Conservation (phyloP, 2,797 vertebrate species). For the Xenentodon cancila region DNA sequence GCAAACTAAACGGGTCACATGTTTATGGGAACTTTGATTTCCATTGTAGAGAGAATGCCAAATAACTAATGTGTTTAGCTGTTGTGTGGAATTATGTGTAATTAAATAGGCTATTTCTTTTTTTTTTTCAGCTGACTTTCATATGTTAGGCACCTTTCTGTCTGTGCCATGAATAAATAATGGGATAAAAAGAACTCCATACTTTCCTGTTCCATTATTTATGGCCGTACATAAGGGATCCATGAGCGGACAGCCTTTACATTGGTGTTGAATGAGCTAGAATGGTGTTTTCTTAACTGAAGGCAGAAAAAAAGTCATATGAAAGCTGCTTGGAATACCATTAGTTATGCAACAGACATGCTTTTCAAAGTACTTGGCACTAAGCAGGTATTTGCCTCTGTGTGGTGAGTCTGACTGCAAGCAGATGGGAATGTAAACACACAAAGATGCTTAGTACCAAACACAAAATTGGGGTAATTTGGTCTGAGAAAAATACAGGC, state of each 20-base stretch:
- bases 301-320: constrained; percentile 23
- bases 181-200: not conserved
- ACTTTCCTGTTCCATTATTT: not conserved
- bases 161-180: constrained; percentile 15
- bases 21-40: too few species aligned
- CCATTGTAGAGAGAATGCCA: too few species aligned
- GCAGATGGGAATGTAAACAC: constrained; percentile 72
- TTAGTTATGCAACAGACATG: constrained; percentile 59
- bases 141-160: constrained; percentile 3
- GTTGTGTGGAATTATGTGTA: too few species aligned
- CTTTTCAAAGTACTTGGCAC: constrained; percentile 49
- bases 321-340: constrained; percentile 15
- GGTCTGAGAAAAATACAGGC: constrained; percentile 46
- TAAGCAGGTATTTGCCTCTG: constrained; percentile 51
- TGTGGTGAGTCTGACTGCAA: constrained; percentile 63
- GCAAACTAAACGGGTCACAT: too few species aligned
- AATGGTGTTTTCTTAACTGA: constrained; percentile 9
- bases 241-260: not conserved
- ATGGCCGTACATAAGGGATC: constrained; percentile 1
- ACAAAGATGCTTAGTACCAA: constrained; percentile 39
- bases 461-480: constrained; percentile 51
- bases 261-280: constrained; percentile 7
- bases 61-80: too few species aligned
- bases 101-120: too few species aligned
- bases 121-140: constrained; percentile 3